These are phyloP conservation scores for Drosophila sucinea DNA, from an alignment of 1,140 invertebrate species.

Conservation along the genomic window DNA sequence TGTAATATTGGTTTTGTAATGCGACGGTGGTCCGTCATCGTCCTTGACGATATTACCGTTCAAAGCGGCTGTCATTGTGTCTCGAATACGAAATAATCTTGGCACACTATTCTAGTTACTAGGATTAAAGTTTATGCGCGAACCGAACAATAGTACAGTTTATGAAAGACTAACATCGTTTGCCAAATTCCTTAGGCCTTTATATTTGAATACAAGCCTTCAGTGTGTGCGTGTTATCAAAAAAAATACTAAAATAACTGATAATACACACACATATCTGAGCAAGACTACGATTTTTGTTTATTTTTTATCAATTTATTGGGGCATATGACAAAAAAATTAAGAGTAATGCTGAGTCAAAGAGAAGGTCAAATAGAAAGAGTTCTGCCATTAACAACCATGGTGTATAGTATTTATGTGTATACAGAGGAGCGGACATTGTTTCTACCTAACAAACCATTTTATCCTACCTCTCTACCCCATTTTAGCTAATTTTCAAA, in stretches of 20 bases:
- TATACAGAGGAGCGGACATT: neutral
- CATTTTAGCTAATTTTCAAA: too few relatives aligned
- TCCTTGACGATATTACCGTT: constrained; percentile 64
- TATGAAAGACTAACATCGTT: constrained; percentile 2
- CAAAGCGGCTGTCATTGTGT: constrained; percentile 53
- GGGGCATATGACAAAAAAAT: neutral
- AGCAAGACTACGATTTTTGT: neutral
- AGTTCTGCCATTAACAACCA: neutral
- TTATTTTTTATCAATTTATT: constrained; percentile 5
- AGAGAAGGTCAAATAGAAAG: neutral
- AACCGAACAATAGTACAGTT: constrained; percentile 3
- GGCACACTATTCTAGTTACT: constrained; percentile 16
- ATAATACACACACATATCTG: constrained; percentile 5
- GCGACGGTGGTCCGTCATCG: constrained; percentile 59
- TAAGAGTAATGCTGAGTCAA: constrained; percentile 11
- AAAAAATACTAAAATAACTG: constrained; percentile 4
- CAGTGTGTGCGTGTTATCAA: constrained; percentile 11
- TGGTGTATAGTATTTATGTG: neutral
- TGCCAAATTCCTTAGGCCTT: constrained; percentile 11
- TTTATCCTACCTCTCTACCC: too few relatives aligned
- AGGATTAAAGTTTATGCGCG: neutral
- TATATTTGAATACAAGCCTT: constrained; percentile 13
- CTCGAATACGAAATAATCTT: neutral
- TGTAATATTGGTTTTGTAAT: constrained; percentile 70
- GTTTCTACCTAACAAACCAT: too few relatives aligned